phyloP scores from a whole-genome alignment of 2,888 invertebrate species.

The Serripes groenlandicus region DNA sequence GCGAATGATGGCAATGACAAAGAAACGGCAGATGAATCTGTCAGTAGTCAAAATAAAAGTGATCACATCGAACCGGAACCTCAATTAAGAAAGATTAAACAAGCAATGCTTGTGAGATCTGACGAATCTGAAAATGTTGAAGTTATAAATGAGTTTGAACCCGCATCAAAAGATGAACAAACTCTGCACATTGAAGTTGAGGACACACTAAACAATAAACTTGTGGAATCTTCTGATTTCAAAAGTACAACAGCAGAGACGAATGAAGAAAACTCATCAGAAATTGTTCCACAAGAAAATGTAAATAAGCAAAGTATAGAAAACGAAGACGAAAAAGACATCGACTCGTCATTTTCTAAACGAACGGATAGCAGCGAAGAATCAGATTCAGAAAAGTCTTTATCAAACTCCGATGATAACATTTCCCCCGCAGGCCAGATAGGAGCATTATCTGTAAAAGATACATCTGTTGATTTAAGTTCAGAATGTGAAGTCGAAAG shows the following conservation, averaged over 20 bases:
- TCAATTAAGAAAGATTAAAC: neutral
- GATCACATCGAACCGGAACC: neutral
- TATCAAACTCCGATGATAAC: no score
- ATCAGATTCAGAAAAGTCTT: no score
- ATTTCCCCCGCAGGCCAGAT: no score
- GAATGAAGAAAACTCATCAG: neutral
- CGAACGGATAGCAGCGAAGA: no score
- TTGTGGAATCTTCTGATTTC: neutral
- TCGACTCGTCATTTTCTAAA: neutral
- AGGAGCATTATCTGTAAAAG: no score
- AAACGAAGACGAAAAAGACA: neutral
- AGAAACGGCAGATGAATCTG: neutral
- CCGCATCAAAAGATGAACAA: neutral
- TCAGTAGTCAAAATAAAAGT: neutral
- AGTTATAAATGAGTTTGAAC: neutral
- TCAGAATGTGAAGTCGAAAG: no score
- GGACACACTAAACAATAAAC: neutral
- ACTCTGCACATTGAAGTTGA: neutral
- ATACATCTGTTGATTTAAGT: no score
- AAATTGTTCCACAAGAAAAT: neutral
- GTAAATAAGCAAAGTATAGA: neutral
- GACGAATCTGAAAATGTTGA: slow-evolving; percentile 5
- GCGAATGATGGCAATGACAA: neutral
- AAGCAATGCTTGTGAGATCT: slow-evolving; percentile 5
- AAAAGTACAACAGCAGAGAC: neutral